A percentile compares a stretch with the other conserved stretches of the same genome.
phyloP scores from a whole-genome alignment of 2,797 vertebrate species.

The Lophius americanus region DNA sequence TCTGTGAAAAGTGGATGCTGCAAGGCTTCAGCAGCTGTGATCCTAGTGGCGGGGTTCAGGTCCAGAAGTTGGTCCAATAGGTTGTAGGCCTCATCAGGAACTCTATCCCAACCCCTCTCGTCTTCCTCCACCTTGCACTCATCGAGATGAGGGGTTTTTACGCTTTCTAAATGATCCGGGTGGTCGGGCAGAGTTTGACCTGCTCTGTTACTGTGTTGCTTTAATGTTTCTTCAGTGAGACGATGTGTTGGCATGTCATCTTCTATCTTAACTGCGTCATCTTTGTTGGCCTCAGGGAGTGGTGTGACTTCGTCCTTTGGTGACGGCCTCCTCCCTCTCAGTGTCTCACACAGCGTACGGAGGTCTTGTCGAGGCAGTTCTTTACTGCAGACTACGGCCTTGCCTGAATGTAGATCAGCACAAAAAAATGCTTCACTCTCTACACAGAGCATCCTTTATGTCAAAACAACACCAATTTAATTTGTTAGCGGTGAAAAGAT shows the following conservation, averaged over 20 bases:
- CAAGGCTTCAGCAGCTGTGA: conserved; percentile 89
- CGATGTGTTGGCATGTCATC: conserved; percentile 27
- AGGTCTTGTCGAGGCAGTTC: conserved; percentile 91
- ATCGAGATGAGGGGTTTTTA: background rate
- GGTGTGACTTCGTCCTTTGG: conserved; percentile 47
- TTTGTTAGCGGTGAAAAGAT: background rate
- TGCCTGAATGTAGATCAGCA: conserved; percentile 80
- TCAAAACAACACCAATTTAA: background rate
- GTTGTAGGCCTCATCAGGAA: conserved; percentile 90
- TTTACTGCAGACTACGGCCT: conserved; percentile 91
- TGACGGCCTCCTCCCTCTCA: conserved; percentile 78
- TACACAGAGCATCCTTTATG: background rate
- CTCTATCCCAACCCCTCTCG: conserved; percentile 84
- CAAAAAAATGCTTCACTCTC: conserved; percentile 8
- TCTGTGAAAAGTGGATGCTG: conserved; percentile 89
- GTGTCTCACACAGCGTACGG: conserved; percentile 89
- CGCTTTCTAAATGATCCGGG: conserved; percentile 2
- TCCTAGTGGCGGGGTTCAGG: conserved; percentile 92
- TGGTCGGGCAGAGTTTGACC: background rate
- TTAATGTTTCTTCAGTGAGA: background rate
- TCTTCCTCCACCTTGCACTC: conserved; percentile 24
- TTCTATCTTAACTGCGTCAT: background rate
- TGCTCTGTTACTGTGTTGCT: conserved; percentile 7
- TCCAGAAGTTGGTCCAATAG: conserved; percentile 93
- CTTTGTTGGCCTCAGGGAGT: conserved; percentile 20